Evolutionary conservation across 2,113 vertebrate genomes (phyloP), one percentile per base, ranked within the genome.

Genomic region (Herpetotheres cachinnans): DNA sequence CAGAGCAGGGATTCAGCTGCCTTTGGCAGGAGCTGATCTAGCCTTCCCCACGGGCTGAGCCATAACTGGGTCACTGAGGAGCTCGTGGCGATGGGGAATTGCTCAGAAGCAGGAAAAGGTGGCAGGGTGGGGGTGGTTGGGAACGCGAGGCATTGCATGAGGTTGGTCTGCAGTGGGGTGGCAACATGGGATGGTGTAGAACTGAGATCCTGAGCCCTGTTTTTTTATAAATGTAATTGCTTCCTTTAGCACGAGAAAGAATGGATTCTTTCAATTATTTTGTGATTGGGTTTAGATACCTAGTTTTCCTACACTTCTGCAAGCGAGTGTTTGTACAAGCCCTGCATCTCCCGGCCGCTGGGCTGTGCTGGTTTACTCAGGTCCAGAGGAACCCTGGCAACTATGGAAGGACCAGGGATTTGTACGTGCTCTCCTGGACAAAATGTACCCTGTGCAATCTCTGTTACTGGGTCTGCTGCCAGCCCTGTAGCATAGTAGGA

Each of bases 31-130:
- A 63, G 38, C 22, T 36, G 21, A 26, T 49, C 8, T 7, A 74
- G 24, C 9, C 26, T 61, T 65, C 26, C 7, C 3, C 19, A 12
- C 4, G 22, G 22, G 17, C 38, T 44, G 61, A 70, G 26, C 11
- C 44, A 29, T 49, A 79, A 20, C 22, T 25, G n/a, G 14, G 2
- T 10, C 20, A 4, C 6, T 24, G 15, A 34, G 50, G 67, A 74
- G n/a, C 20, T 80, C 1, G 0, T 14, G 50, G 13, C 0, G 12
- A 50, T 3, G 29, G 9, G 36, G 58, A 32, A 34, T 50, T 55
- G 12, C 19, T 65, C 32, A 40, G 52, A 59, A 54, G 34, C 10
- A 47, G 58, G 40, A 76, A 59, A 13, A 73, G 2, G 27, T n/a
- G 47, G 13, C 24, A 27, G 26, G 3, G 20, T 27, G 58, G 40